Evolutionary conservation across 2,888 invertebrate species (phyloP), one percentile per base, ranked within the genome.

Genomic region (Palloptera scutellata): DNA sequence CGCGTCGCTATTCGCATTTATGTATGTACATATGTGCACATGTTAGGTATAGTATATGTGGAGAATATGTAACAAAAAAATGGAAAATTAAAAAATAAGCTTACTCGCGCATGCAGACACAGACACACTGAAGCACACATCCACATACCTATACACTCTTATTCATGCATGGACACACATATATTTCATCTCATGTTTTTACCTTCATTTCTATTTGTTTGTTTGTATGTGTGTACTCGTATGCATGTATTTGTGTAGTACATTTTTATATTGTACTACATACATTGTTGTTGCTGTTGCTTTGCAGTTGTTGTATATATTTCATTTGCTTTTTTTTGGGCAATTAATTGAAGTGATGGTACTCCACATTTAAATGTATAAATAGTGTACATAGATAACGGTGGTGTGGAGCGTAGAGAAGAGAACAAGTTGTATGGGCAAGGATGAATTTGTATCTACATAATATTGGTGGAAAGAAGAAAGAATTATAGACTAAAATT

Each of bases 61-160:
- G 30, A 30, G 30, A 30, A 30, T 30, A 6, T 30, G 30, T 30
- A 30, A 6, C n/a, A n/a, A 30, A 30, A 30, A 62, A 58, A 62
- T 58, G 54, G 48, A 19, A 60, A 64, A 57, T 52, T 61, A 67
- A 62, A 58, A 43, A 61, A 58, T 20, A 30, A 60, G 60, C 54
- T 17, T 15, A 43, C 55, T 30, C 30, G 12, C 43, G 1, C 45
- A 10, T 10, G 1, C 45, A 45, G 11, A 45, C 45, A 48, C 48
- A 48, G 9, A 48, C 48, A 48, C 48, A 48, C 48, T 48, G 9
- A 48, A 13, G 11, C 15, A 48, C 5, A n/a, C 48, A 48, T 11
- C 10, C 48, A 15, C 58, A 17, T 43, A 59, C 58, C 20, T 41
- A 48, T 60, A 48, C 60, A 57, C 6, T 13, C 40, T 12, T 20